Base-by-base conservation (phyloP, 2,888 invertebrate genomes). In the Athalia rosae region DNA sequence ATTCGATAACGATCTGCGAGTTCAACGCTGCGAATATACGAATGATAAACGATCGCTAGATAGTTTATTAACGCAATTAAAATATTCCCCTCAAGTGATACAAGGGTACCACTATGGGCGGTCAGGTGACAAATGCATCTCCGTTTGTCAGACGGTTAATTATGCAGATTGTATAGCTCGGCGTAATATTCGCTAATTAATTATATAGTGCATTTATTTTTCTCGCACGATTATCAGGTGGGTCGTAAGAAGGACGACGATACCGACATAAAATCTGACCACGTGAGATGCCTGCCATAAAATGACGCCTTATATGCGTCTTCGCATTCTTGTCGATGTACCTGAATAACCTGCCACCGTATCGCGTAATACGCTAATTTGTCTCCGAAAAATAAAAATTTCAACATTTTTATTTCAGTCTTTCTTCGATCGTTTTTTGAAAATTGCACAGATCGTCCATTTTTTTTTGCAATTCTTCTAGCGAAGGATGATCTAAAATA, bases 141-240 rank as follows among this genome's bases (percentile, higher is more conserved):
- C 80, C 79, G 77, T 81, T 80, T 76, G 80, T 79, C 80, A 83
- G 80, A 80, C 84, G 84, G 81, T 84, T 86, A 85, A 85, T 87
- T 86, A 87, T 86, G 86, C 85, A 86, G 84, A 86, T 85, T 85
- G 83, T 71, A 71, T 80, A 82, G 81, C 82, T 84, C 85, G 84
- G 84, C 85, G 84, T 85, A 85, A 86, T 83, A 83, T 83, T 82
- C 83, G 84, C 85, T 86, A 87, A 86, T 86, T 85, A 85, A 85
- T 85, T 85, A 83, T 83, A 83, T 83, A 83, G 83, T 84, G 83
- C 82, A 81, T 82, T 83, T 81, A 81, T 83, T 83, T 82, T 82
- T 81, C 43, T 45, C 78, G 80, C 81, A 2, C 28, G 43, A 71
- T 69, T 76, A 7, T 53, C 53, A n/a, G 79, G 81, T 82, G 81